Base-by-base conservation (phyloP, 2,888 invertebrate species). In the Catocala nupta region DNA sequence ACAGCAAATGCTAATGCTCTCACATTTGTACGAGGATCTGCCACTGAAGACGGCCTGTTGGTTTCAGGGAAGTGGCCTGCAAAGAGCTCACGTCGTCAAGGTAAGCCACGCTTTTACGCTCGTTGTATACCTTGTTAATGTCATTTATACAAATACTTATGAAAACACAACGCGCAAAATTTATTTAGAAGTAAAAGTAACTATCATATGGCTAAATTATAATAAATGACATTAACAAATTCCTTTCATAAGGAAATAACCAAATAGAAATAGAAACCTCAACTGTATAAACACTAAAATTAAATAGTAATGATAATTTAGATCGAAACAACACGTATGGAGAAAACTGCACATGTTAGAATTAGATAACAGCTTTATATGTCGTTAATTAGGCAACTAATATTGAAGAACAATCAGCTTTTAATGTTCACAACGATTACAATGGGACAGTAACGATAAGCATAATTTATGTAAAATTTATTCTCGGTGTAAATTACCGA, bases 61-160 rank as follows among this genome's bases (percentile, higher is more conserved):
- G 86, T 94, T 94, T 88, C 93, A 94, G 93, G 93, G 92, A 84
- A 91, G 89, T 90, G 93, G 93, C 70, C 78, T 92, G 77, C 77
- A 84, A 75, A 92, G 87, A 81, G 75, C 91, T 58, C 93, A 91
- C 79, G 86, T 92, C 74, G 89, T 93, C 5, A 93, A 93, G 92
- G 93, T 93, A 85, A 92, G 92, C 77, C 81, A 84, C 83, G 90
- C 90, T 91, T 90, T 63, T 63, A 85, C 81, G 88, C 88, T 69
- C 70, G 55, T 59, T 65, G 66, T 64, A 63, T 55, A 57, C 59
- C 59, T 39, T 39, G 36, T 39, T 55, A 61, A 63, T 66, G 72
- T 63, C 7, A 48, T 1, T 25, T 6, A 11, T 36, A 39, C 5
- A 8, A 39, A 8, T 9, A 39, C 9, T 8, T 39, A 39, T 39